phyloP scores from a whole-genome alignment of 64 coral and sea anemone genomes.

The Acropora yongei region DNA sequence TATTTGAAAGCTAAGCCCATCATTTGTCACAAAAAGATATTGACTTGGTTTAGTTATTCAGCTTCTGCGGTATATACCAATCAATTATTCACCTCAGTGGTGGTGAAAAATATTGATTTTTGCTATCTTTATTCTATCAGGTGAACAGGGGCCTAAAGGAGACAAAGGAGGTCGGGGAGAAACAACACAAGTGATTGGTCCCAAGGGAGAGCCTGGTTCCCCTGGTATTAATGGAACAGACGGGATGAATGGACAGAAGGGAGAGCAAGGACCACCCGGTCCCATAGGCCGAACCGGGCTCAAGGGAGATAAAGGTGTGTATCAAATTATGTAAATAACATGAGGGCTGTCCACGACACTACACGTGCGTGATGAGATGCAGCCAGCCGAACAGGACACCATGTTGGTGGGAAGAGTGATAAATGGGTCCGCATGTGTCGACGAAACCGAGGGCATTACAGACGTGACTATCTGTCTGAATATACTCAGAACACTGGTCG shows the following conservation, averaged over 20 bases:
- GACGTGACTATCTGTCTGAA: too few species aligned
- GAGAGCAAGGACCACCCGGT: slow-evolving; percentile 57
- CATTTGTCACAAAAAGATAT: neutral
- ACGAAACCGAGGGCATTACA: too few species aligned
- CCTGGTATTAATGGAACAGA: slow-evolving; percentile 35
- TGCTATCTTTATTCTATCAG: neutral
- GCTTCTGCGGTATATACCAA: too few species aligned
- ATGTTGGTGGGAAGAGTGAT: too few species aligned
- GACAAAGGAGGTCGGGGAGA: slow-evolving; percentile 36
- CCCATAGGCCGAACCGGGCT: neutral
- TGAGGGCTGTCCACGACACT: too few species aligned
- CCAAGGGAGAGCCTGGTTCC: slow-evolving; percentile 23
- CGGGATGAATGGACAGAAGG: slow-evolving; percentile 39
- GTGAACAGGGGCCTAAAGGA: slow-evolving; percentile 23
- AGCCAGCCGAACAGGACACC: too few species aligned
- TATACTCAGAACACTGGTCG: too few species aligned
- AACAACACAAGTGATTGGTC: slow-evolving; percentile 20
- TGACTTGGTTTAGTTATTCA: neutral
- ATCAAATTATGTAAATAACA: too few species aligned
- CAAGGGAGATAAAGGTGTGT: slow-evolving; percentile 7
- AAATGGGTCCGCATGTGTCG: too few species aligned
- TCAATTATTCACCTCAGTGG: too few species aligned
- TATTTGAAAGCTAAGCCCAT: too few species aligned
- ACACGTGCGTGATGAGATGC: too few species aligned
- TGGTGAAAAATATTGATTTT: neutral